A percentile compares a stretch with the other conserved stretches of the same genome.
These are phyloP conservation scores for Octopus bimaculoides DNA, from an alignment of 1,140 invertebrate genomes.

Conservation along the genomic window DNA sequence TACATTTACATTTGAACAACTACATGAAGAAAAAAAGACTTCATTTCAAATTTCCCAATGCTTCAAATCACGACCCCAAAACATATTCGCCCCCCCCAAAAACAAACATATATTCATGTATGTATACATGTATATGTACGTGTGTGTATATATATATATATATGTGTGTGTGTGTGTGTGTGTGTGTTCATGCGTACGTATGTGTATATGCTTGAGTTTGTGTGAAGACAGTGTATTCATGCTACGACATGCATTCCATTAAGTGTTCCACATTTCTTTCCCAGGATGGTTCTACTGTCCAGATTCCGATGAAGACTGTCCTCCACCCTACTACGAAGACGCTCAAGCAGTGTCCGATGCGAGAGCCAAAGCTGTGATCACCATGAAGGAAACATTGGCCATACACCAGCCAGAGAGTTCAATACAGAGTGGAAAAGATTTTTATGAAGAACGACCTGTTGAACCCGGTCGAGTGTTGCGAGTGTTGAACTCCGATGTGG, in stretches of 20 bases:
- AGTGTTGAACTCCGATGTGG: not conserved
- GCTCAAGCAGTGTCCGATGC: conserved; percentile 6
- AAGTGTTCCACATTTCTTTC: not conserved
- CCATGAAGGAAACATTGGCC: not conserved
- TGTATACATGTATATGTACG: not conserved
- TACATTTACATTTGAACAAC: too few species aligned
- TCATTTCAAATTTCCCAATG: too few species aligned
- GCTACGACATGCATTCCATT: not conserved
- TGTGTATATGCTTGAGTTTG: not conserved
- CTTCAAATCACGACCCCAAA: too few species aligned
- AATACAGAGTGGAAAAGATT: not conserved
- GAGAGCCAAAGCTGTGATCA: conserved; percentile 8
- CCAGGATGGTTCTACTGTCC: conserved; percentile 23
- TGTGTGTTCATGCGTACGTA: not conserved
- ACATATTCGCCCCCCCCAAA: too few species aligned
- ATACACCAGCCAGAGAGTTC: not conserved
- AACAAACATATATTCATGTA: not conserved
- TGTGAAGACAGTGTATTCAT: not conserved
- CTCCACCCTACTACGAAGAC: conserved; percentile 13
- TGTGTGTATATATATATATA: not conserved
- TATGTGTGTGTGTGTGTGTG: not conserved
- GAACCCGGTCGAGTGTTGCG: not conserved
- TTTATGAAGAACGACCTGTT: not conserved
- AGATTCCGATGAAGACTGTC: not conserved
- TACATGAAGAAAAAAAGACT: too few species aligned